phyloP scores from a whole-genome alignment of 2,888 invertebrate species.

The Phyllotreta striolata region DNA sequence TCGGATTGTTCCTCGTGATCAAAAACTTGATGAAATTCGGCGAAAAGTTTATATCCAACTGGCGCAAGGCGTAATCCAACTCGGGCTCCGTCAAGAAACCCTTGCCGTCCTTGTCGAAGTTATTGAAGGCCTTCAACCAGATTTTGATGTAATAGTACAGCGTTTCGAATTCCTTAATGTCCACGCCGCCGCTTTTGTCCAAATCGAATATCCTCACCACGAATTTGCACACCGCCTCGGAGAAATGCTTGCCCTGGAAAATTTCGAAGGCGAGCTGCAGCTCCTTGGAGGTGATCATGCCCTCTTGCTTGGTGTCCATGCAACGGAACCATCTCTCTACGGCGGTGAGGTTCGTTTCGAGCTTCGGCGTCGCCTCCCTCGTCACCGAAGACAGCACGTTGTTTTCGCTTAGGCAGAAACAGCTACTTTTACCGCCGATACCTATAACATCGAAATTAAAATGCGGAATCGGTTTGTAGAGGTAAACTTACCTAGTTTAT shows the following conservation, averaged over 20 bases:
- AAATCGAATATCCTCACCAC: conserved; percentile 57
- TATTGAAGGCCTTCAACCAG: conserved; percentile 56
- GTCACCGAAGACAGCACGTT: conserved; percentile 4
- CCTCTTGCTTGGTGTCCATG: conserved; percentile 50
- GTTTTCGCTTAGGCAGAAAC: conserved; percentile 8
- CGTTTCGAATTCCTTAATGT: conserved; percentile 55
- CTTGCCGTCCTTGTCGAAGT: conserved; percentile 51
- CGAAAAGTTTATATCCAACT: conserved; percentile 55
- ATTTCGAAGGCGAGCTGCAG: conserved; percentile 56
- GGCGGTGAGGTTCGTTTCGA: conserved; percentile 45
- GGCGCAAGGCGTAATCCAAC: conserved; percentile 52
- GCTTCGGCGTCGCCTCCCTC: background rate
- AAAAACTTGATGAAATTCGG: conserved; percentile 54
- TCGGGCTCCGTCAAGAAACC: conserved; percentile 54
- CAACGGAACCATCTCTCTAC: conserved; percentile 53
- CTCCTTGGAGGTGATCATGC: conserved; percentile 54
- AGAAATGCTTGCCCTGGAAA: conserved; percentile 55
- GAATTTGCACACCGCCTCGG: conserved; percentile 56
- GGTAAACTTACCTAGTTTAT: no score
- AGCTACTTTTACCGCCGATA: no score
- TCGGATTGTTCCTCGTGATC: conserved; percentile 51
- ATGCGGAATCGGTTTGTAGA: no score
- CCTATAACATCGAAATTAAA: no score
- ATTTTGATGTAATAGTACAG: conserved; percentile 56
- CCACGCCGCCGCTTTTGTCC: conserved; percentile 56